phyloP scores from a whole-genome alignment of 2,113 vertebrate species.

The Monopterus albus region DNA sequence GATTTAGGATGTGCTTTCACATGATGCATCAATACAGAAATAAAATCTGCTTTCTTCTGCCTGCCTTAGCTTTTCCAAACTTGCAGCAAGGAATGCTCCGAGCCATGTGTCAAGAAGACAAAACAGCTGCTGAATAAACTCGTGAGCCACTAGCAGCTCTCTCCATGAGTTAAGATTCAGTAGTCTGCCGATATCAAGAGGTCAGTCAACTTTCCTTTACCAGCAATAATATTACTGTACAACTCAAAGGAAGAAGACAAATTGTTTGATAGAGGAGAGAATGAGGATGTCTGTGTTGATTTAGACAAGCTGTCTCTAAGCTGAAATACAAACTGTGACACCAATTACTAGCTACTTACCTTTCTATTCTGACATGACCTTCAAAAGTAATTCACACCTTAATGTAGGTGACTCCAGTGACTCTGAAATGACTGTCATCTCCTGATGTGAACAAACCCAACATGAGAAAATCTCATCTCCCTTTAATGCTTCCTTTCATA shows the following conservation, averaged over 20 bases:
- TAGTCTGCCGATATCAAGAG: neutral
- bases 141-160: neutral
- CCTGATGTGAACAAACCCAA: neutral
- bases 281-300: neutral
- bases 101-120: neutral
- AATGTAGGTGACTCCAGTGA: constrained; percentile 2
- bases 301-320: neutral
- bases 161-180: neutral
- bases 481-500: no score
- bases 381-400: neutral
- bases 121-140: neutral
- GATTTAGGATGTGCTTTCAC: neutral
- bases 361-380: neutral
- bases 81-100: neutral
- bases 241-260: neutral
- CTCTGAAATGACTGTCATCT: constrained; percentile 14
- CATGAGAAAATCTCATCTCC: no score
- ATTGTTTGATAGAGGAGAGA: neutral
- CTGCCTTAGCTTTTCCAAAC: neutral
- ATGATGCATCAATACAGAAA: neutral
- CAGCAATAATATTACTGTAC: neutral
- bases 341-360: neutral
- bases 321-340: neutral
- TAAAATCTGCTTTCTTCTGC: neutral
- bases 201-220: no score